phyloP scores from a whole-genome alignment of 2,888 invertebrate genomes.

The Xestia c-nigrum region DNA sequence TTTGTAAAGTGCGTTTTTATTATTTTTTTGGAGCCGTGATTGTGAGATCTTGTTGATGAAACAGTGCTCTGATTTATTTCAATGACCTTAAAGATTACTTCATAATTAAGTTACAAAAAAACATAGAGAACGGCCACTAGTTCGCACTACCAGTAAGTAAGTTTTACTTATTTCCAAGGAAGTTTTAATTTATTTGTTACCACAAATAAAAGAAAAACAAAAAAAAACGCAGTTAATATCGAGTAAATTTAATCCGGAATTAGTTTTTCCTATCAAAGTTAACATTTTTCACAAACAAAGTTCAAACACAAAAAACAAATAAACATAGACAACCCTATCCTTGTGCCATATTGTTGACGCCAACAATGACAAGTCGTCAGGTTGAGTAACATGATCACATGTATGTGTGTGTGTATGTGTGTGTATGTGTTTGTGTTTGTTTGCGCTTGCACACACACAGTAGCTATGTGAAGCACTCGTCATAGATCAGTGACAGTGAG shows the following conservation, averaged over 20 bases:
- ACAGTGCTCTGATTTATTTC: neutral
- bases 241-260: neutral
- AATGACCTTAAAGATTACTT: neutral
- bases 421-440: constrained; percentile 35
- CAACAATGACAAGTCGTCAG: constrained; percentile 79
- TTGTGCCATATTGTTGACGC: constrained; percentile 55
- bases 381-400: constrained; percentile 72
- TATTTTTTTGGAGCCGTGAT: neutral
- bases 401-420: constrained; percentile 3
- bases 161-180: neutral
- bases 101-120: neutral
- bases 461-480: constrained; percentile 42
- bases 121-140: neutral
- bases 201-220: neutral
- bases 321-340: constrained; percentile 53
- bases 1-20: constrained; percentile 41
- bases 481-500: constrained; percentile 45
- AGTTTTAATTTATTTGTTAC: neutral
- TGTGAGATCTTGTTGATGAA: neutral
- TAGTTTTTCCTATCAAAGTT: neutral
- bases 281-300: neutral
- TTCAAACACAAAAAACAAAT: constrained; percentile 14
- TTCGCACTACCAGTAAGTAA: too few relatives aligned
- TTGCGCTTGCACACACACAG: constrained; percentile 31
- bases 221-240: neutral